A percentile compares a stretch with the other conserved stretches of the same genome.
phyloP scores from a whole-genome alignment of 2,888 invertebrate genomes.

The Patella caerulea region DNA sequence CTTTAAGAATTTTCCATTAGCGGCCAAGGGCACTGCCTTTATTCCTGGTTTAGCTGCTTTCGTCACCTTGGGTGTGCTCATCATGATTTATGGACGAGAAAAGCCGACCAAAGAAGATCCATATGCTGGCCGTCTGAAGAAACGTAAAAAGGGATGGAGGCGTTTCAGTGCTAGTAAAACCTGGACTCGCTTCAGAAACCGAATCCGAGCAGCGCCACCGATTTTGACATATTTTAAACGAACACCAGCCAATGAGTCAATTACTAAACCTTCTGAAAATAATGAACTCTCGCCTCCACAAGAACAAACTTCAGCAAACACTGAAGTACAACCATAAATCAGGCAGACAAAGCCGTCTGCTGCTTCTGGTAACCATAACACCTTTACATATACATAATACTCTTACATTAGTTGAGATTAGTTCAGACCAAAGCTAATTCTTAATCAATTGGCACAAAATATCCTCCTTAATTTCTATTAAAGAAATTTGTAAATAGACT shows the following conservation, averaged over 20 bases:
- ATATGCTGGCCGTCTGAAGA: conserved; percentile 60
- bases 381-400: no score
- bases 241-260: background rate
- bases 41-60: conserved; percentile 69
- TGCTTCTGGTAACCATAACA: no score
- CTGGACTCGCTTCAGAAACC: conserved; percentile 26
- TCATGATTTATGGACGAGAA: conserved; percentile 61
- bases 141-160: conserved; percentile 46
- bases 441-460: no score
- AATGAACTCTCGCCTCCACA: background rate
- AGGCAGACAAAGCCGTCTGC: no score
- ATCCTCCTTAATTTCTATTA: no score
- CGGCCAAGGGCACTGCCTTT: conserved; percentile 73
- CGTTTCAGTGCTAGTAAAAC: conserved; percentile 38
- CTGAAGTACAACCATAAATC: no score
- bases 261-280: background rate
- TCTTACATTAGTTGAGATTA: no score
- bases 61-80: conserved; percentile 58
- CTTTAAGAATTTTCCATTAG: conserved; percentile 70
- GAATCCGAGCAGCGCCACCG: background rate
- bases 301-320: no score
- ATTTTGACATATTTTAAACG: conserved; percentile 12
- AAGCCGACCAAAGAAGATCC: conserved; percentile 58
- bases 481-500: no score
- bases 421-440: no score